Evolutionary conservation across 2,888 invertebrate genomes (phyloP).

Genomic region (Nomada ruficornis): DNA sequence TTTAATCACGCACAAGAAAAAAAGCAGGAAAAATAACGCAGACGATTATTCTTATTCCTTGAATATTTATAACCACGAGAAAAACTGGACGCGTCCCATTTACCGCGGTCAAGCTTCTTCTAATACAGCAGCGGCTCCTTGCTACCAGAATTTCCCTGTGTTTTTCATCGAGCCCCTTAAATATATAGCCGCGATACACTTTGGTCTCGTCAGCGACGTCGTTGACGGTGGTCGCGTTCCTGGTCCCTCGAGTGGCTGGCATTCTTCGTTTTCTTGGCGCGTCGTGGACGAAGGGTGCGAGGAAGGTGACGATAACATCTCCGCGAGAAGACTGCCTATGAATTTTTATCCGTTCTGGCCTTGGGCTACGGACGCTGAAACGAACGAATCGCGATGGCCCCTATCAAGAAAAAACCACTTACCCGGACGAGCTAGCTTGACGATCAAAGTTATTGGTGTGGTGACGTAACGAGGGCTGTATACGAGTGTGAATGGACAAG

Average conservation of each 20-base stretch:
- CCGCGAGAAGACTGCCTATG: conserved; percentile 66
- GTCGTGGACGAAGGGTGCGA: conserved; percentile 56
- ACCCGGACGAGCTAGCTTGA: conserved; percentile 43
- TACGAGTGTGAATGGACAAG: conserved; percentile 24
- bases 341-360: conserved; percentile 68
- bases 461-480: conserved; percentile 57
- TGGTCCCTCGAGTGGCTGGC: conserved; percentile 50
- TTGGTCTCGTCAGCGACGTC: conserved; percentile 40
- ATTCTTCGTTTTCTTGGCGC: conserved; percentile 62
- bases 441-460: conserved; percentile 68
- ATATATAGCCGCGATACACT: conserved; percentile 17
- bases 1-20: too few relatives aligned
- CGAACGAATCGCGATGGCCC: conserved; percentile 61
- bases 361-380: conserved; percentile 50
- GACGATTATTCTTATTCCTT: too few relatives aligned
- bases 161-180: conserved; percentile 43
- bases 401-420: conserved; percentile 57
- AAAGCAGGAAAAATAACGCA: too few relatives aligned
- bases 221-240: conserved; percentile 45
- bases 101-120: not conserved
- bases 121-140: not conserved
- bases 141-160: conserved; percentile 1
- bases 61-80: not conserved
- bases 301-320: conserved; percentile 69
- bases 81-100: conserved; percentile 12